Percentiles rank a stretch among this genome's conserved stretches.
These are phyloP conservation scores for Camelus bactrianus DNA, from an alignment of 2,113 vertebrate genomes.

Conservation along the genomic window DNA sequence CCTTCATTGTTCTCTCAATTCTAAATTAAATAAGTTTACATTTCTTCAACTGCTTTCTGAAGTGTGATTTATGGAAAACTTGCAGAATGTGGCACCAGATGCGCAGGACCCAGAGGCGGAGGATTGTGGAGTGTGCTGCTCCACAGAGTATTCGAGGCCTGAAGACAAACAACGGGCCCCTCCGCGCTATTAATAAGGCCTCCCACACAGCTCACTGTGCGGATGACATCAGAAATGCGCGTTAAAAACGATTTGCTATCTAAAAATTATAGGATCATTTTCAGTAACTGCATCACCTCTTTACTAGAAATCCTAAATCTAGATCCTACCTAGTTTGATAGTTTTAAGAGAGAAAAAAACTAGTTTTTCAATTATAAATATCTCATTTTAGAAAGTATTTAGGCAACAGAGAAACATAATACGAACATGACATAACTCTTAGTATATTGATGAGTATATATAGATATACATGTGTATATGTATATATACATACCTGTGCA, in stretches of 20 bases:
- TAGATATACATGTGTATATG: neutral
- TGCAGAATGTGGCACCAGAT: neutral
- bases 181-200: neutral
- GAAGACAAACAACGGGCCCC: neutral
- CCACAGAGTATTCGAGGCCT: neutral
- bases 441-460: neutral
- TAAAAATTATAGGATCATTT: neutral
- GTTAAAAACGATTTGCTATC: neutral
- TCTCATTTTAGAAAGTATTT: neutral
- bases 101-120: neutral
- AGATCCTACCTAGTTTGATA: neutral
- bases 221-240: neutral
- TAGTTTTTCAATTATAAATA: neutral
- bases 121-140: neutral
- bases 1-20: neutral
- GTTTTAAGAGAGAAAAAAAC: neutral
- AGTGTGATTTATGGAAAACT: neutral
- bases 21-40: neutral
- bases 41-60: neutral
- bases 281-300: neutral
- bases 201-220: neutral
- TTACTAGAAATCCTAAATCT: neutral
- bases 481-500: neutral
- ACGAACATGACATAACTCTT: neutral
- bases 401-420: neutral